Evolutionary conservation across 2,113 vertebrate species (phyloP).

Genomic region (Eulacestoma nigropectus): DNA sequence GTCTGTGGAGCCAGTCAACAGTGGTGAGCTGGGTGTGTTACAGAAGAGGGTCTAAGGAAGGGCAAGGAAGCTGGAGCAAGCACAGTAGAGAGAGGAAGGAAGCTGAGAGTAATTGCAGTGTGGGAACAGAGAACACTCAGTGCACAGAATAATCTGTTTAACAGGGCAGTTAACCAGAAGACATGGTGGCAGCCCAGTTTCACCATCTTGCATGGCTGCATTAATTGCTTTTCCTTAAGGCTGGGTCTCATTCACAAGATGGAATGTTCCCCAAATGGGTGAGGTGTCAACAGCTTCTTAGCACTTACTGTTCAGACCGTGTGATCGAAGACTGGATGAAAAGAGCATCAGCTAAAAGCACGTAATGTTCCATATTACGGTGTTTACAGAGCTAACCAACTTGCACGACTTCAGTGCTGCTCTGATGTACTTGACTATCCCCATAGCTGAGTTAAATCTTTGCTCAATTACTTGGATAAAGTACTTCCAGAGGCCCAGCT

Average conservation of each 20-base stretch:
- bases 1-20: background rate
- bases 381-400: background rate
- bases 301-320: background rate
- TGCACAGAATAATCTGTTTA: background rate
- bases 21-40: background rate
- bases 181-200: background rate
- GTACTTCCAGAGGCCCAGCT: background rate
- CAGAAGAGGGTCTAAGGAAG: background rate
- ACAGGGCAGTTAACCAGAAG: background rate
- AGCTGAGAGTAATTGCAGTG: background rate
- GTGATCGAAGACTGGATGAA: background rate
- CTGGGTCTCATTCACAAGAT: background rate
- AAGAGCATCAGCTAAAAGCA: background rate
- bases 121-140: background rate
- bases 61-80: background rate
- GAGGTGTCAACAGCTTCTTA: background rate
- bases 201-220: background rate
- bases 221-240: background rate
- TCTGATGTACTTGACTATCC: background rate
- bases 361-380: background rate
- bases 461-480: background rate
- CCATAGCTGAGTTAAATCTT: background rate
- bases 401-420: background rate
- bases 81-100: background rate
- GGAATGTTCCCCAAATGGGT: background rate